Evolutionary conservation across 23 tunicate genomes (phyloP).

Genomic region (Trididemnum miniatum): DNA sequence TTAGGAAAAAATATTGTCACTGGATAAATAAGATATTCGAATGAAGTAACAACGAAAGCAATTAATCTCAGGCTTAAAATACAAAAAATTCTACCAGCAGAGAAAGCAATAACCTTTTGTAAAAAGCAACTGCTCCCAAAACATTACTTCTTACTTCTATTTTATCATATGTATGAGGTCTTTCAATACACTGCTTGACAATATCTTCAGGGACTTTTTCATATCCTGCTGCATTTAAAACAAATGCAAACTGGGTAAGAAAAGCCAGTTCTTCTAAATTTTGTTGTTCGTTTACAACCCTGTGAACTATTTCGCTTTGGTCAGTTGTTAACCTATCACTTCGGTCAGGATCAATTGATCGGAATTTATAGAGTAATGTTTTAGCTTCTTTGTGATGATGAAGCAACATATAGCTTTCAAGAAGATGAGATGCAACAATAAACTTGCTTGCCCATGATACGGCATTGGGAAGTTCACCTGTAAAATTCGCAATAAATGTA

Average conservation of each 20-base stretch:
- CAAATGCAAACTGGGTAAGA: constrained; percentile 56
- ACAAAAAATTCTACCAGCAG: too few species aligned
- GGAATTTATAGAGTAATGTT: constrained; percentile 37
- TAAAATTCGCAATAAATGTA: too few species aligned
- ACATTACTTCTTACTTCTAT: constrained; percentile 28
- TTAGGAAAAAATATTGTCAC: too few species aligned
- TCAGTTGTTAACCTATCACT: neutral
- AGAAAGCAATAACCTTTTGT: too few species aligned
- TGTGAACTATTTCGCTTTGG: neutral
- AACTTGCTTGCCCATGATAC: constrained; percentile 38
- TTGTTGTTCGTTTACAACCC: neutral
- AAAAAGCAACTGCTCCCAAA: too few species aligned
- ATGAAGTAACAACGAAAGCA: too few species aligned
- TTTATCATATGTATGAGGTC: constrained; percentile 16
- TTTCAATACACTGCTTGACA: constrained; percentile 34
- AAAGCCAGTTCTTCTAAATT: constrained; percentile 40
- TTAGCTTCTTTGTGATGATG: constrained; percentile 55
- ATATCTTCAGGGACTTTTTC: constrained; percentile 52
- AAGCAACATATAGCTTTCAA: constrained; percentile 56
- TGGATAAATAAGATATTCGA: too few species aligned
- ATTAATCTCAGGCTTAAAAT: too few species aligned
- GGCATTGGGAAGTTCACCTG: constrained; percentile 21
- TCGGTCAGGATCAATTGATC: constrained; percentile 70
- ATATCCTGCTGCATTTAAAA: constrained; percentile 67
- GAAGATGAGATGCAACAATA: constrained; percentile 35